Evolutionary conservation across 2,797 vertebrate genomes (phyloP).

Genomic region (Pteropus rufus): DNA sequence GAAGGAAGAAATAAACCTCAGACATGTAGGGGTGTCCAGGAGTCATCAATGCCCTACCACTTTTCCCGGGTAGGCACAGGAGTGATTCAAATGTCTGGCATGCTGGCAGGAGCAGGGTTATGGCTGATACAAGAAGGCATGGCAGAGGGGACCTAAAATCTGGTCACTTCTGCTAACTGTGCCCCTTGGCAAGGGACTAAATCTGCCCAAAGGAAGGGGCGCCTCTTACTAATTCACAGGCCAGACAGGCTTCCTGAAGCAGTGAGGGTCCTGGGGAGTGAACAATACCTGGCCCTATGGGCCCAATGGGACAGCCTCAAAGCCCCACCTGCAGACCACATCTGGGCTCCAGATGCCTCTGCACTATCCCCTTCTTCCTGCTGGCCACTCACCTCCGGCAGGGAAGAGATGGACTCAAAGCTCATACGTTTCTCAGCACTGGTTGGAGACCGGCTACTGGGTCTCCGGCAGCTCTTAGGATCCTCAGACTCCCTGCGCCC

Average conservation of each 20-base stretch:
- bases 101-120: neutral
- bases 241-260: neutral
- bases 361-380: neutral
- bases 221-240: neutral
- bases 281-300: neutral
- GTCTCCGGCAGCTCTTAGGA: conserved; percentile 70
- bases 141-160: neutral
- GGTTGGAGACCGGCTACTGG: conserved; percentile 73
- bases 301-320: neutral
- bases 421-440: conserved; percentile 70
- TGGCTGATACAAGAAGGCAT: neutral
- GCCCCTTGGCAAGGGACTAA: neutral
- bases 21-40: fast-evolving
- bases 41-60: neutral
- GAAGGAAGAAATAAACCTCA: neutral
- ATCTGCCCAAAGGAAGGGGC: neutral
- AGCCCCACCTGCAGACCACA: neutral
- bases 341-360: neutral
- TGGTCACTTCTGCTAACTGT: neutral
- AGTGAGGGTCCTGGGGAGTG: neutral
- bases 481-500: conserved; percentile 60
- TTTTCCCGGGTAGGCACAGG: neutral
- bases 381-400: conserved; percentile 76
- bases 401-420: conserved; percentile 45
- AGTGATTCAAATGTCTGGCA: neutral